Conservation (phyloP, 2,797 vertebrate genomes). For the Hypotaenidia okinawae region DNA sequence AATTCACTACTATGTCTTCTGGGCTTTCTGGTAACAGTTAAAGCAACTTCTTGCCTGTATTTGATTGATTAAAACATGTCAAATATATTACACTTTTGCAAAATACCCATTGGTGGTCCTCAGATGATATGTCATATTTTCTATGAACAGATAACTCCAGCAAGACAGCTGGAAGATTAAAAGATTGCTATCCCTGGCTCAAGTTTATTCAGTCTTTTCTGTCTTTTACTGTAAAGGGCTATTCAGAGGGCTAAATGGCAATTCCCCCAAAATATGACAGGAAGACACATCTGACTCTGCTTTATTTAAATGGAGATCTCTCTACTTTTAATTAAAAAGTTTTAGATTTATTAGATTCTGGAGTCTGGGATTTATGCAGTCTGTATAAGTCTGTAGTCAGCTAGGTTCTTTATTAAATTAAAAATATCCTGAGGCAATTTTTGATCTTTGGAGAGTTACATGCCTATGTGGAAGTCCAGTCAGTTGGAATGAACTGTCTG, state of each 20-base stretch:
- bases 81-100: not conserved
- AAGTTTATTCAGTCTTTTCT: not conserved
- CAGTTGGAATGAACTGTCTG: slow-evolving; percentile 60
- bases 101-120: not conserved
- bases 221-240: not conserved
- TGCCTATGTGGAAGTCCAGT: slow-evolving; percentile 52
- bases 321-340: slow-evolving; percentile 60
- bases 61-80: not conserved
- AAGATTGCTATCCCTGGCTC: not conserved
- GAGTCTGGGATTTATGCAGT: slow-evolving; percentile 21
- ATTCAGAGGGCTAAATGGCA: slow-evolving; percentile 4
- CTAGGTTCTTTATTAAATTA: not conserved
- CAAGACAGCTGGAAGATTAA: slow-evolving; percentile 7
- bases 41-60: not conserved
- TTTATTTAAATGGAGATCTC: not conserved
- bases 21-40: not conserved
- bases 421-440: slow-evolving; percentile 32
- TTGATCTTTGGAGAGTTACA: slow-evolving; percentile 19
- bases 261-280: slow-evolving; percentile 21
- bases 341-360: slow-evolving; percentile 38
- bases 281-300: not conserved
- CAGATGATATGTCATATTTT: not conserved
- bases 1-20: not conserved
- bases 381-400: not conserved
- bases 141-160: not conserved